Base-by-base conservation (phyloP, 2,797 vertebrate genomes). In the Octomys mimax region DNA sequence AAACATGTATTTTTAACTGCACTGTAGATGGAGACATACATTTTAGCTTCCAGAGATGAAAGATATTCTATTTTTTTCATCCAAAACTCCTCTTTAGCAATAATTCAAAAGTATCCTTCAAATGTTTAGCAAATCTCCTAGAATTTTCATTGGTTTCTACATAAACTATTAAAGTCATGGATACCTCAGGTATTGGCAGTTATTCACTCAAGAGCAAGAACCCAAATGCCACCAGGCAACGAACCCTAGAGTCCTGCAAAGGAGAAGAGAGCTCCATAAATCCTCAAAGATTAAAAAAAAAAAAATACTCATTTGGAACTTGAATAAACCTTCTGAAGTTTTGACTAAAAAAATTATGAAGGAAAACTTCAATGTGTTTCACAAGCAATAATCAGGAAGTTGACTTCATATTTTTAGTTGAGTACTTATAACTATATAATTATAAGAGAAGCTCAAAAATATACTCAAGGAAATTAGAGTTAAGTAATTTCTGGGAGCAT, bases 401-500 rank as follows among this genome's bases (percentile, higher is more conserved):
- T n/a, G 1, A 13, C 22, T 93, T 93, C 42, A 0, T 79, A 81
- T 62, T 92, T 87, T 96, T 59, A 95, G 10, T 80, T 86, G 28
- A 68, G 18, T 70, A 46, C n/a, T 78, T 83, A 57, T 49, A 77
- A 78, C 80, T 70, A 61, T 26, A 77, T 80, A 31, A 11, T 70
- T 87, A 59, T 36, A 42, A 54, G 4, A 80, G 33, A 87, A 83
- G 0, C 52, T 61, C 18, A 89, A 96, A 77, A 90, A 64, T 80
- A 70, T 82, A 39, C n/a, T 92, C 11, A 39, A 75, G 19, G 19
- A 3, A 78, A 33, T 87, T 96, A 80, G 9, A 90, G 33, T 64
- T 86, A 91, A 95, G n/a, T 75, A 26, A 90, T 91, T 85, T 95
- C 54, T 92, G 87, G 22, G 28, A 39, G 82, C 28, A 82, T 54